Evolutionary conservation across 1,140 invertebrate species (phyloP).

Genomic region (Lepidurus apus): DNA sequence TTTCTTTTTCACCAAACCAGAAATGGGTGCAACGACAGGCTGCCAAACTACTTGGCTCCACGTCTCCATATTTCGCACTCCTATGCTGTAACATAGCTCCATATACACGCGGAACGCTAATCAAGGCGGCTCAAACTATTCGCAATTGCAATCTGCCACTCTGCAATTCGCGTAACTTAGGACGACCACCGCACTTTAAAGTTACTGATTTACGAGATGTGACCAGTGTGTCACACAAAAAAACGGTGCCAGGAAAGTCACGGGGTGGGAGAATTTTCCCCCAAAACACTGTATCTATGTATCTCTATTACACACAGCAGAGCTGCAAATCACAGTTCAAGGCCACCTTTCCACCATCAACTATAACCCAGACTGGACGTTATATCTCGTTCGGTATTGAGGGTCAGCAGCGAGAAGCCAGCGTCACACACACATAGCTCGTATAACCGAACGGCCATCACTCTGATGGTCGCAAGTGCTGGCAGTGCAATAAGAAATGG

Average conservation of each 20-base stretch:
- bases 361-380: constrained; percentile 12
- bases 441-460: neutral
- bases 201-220: no score
- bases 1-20: neutral
- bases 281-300: no score
- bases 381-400: neutral
- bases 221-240: no score
- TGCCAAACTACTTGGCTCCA: neutral
- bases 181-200: no score
- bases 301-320: neutral
- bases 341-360: constrained; percentile 13
- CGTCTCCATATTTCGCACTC: neutral
- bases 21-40: neutral
- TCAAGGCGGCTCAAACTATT: neutral
- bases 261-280: neutral
- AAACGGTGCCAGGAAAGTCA: neutral
- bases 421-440: constrained; percentile 16
- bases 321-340: constrained; percentile 8
- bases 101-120: neutral
- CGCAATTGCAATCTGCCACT: neutral
- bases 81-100: neutral
- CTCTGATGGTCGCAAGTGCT: constrained; percentile 16
- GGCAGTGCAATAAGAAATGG: constrained; percentile 21
- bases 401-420: constrained; percentile 9
- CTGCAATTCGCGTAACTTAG: no score